A percentile compares a stretch with the other conserved stretches of the same genome.
Evolutionary conservation across 2,113 vertebrate genomes (phyloP).

Genomic region (Melanostigma gelatinosum): DNA sequence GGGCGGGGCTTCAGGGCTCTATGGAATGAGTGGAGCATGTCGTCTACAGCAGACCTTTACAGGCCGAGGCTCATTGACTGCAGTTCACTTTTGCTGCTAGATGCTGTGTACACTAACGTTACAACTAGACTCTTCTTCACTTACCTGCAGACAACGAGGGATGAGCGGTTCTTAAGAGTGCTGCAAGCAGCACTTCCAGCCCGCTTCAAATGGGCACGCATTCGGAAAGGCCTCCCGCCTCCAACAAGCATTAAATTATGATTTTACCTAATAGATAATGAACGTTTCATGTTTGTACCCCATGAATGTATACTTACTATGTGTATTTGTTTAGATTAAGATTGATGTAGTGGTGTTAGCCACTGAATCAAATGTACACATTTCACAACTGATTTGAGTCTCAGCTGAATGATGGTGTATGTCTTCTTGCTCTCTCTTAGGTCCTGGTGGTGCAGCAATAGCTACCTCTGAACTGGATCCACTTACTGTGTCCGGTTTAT

Average conservation of each 20-base stretch:
- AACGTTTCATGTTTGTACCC: neutral
- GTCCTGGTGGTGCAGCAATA: conserved; percentile 62
- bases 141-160: too few relatives aligned
- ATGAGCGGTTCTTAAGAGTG: too few relatives aligned
- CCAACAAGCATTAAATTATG: neutral
- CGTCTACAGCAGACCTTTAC: neutral
- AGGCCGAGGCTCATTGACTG: neutral
- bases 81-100: neutral
- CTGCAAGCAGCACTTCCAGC: too few relatives aligned
- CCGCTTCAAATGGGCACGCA: too few relatives aligned
- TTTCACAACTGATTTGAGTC: neutral
- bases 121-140: neutral
- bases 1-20: neutral
- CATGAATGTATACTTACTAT: neutral
- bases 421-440: conserved; percentile 46
- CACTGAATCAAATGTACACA: neutral
- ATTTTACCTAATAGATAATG: neutral
- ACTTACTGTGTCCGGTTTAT: conserved; percentile 61
- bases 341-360: neutral
- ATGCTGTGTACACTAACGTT: neutral
- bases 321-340: neutral
- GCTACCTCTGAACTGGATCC: conserved; percentile 68
- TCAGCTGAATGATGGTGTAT: conserved; percentile 23
- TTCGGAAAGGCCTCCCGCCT: too few relatives aligned
- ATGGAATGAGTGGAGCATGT: neutral